Evolutionary conservation across 2,797 vertebrate species (phyloP).

Genomic region (Coccyzus lansbergi): DNA sequence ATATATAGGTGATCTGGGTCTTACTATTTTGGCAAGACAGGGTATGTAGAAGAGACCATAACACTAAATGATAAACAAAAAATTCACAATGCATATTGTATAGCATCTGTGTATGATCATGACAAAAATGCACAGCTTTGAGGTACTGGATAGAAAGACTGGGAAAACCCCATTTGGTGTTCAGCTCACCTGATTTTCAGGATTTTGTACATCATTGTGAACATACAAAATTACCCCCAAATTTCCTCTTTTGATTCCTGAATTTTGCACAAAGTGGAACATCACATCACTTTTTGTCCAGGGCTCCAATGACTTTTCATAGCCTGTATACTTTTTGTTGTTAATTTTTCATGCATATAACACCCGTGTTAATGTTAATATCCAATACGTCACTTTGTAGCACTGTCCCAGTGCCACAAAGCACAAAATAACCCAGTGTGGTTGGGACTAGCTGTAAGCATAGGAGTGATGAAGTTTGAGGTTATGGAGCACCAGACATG

Average conservation of each 20-base stretch:
- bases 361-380: neutral
- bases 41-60: neutral
- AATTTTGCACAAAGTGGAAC: neutral
- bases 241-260: neutral
- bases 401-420: neutral
- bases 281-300: neutral
- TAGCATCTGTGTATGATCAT: neutral
- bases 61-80: neutral
- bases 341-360: neutral
- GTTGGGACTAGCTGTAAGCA: neutral
- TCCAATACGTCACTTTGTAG: no score
- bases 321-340: neutral
- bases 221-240: neutral
- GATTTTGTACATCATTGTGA: neutral
- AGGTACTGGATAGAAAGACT: neutral
- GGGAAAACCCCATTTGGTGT: neutral
- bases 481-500: rapidly evolving
- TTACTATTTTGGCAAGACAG: neutral
- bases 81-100: neutral
- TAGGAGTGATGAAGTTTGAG: neutral
- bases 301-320: neutral
- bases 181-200: neutral
- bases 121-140: neutral
- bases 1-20: neutral
- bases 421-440: neutral